Evolutionary conservation across 64 coral and sea anemone genomes (phyloP).

Genomic region (Porites australiensis): DNA sequence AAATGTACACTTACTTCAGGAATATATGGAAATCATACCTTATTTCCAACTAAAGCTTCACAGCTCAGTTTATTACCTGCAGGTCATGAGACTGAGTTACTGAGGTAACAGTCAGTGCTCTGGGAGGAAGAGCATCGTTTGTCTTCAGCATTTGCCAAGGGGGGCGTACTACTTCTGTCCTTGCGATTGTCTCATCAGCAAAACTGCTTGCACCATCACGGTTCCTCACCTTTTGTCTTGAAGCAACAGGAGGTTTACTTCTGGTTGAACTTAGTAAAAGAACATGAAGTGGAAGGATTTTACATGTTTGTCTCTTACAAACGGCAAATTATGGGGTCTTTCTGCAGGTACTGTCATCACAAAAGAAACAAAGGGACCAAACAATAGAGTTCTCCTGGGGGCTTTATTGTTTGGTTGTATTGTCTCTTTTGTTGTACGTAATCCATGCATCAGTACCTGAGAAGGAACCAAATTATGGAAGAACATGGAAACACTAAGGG

Average conservation of each 20-base stretch:
- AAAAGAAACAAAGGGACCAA: too few species aligned
- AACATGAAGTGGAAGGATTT: neutral
- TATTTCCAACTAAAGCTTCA: neutral
- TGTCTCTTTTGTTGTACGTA: too few species aligned
- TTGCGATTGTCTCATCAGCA: constrained; percentile 50
- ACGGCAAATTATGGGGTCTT: too few species aligned
- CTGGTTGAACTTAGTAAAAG: neutral
- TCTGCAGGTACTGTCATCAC: too few species aligned
- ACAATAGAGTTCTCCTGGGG: too few species aligned
- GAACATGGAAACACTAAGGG: too few species aligned
- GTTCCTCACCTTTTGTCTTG: constrained; percentile 21
- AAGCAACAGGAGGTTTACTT: constrained; percentile 35
- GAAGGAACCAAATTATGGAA: too few species aligned
- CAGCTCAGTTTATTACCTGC: constrained; percentile 49
- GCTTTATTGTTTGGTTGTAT: too few species aligned
- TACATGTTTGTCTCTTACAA: too few species aligned
- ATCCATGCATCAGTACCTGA: too few species aligned
- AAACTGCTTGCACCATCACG: constrained; percentile 76
- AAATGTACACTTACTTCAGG: too few species aligned
- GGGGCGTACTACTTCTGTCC: constrained; percentile 20
- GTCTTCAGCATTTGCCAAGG: constrained; percentile 92
- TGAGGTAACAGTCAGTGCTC: constrained; percentile 87
- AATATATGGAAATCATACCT: too few species aligned
- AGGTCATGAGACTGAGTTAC: constrained; percentile 80
- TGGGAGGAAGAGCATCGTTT: constrained; percentile 79